Evolutionary conservation across 1,140 invertebrate species (phyloP).

Genomic region (Drosophila truncata): DNA sequence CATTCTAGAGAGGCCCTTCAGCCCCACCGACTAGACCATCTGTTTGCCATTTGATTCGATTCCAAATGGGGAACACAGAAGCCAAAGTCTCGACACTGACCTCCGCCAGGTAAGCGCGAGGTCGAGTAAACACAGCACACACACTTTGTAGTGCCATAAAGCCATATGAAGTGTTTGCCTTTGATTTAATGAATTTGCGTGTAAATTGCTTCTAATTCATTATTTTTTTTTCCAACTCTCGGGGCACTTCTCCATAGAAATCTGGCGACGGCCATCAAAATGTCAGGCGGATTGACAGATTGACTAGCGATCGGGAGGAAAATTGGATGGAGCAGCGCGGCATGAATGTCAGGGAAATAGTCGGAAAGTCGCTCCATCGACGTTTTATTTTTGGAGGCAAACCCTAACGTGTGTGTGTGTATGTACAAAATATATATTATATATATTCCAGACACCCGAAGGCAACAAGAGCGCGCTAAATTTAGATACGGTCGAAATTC

Average conservation of each 20-base stretch:
- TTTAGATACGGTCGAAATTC: constrained; percentile 32
- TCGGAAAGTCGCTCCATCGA: constrained; percentile 22
- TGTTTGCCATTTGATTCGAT: constrained; percentile 41
- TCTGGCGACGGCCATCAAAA: constrained; percentile 66
- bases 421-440: constrained; percentile 12
- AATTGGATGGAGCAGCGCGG: constrained; percentile 10
- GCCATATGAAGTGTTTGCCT: constrained; percentile 42
- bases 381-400: constrained; percentile 47
- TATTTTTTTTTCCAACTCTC: constrained; percentile 40
- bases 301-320: constrained; percentile 60
- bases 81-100: constrained; percentile 60
- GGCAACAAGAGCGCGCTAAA: constrained; percentile 11
- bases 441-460: constrained; percentile 43
- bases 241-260: constrained; percentile 31
- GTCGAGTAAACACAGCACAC: constrained; percentile 39
- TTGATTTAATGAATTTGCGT: constrained; percentile 60
- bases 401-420: constrained; percentile 11
- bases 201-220: constrained; percentile 67
- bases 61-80: constrained; percentile 21
- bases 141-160: constrained; percentile 13
- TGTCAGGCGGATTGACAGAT: constrained; percentile 64
- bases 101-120: constrained; percentile 60
- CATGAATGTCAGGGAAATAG: not conserved
- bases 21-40: constrained; percentile 38
- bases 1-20: constrained; percentile 26